phyloP scores from a whole-genome alignment of 2,797 vertebrate species.

The Kryptolebias ocellatus region DNA sequence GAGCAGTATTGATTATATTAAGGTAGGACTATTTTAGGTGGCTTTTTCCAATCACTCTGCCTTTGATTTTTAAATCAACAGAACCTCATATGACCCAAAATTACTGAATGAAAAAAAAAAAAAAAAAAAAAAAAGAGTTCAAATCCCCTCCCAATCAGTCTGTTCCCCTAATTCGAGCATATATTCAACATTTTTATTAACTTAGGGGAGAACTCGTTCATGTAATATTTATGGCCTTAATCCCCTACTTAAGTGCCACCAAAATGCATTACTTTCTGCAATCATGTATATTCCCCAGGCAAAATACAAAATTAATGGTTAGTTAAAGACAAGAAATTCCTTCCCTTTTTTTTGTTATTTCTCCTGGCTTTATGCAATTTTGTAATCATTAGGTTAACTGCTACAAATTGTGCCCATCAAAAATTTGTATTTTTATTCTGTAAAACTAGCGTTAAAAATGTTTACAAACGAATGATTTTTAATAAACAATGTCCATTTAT shows the following conservation, averaged over 20 bases:
- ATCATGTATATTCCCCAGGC: constrained; percentile 74
- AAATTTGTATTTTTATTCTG: no score
- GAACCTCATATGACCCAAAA: neutral
- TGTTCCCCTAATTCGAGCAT: constrained; percentile 57
- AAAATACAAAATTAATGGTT: constrained; percentile 75
- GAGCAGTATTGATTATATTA: constrained; percentile 7
- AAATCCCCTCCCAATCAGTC: constrained; percentile 47
- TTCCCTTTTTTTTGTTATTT: constrained; percentile 36
- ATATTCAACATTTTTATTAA: constrained; percentile 76
- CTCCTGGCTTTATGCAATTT: constrained; percentile 48
- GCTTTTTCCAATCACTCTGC: neutral
- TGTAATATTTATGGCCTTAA: constrained; percentile 83
- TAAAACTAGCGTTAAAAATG: no score
- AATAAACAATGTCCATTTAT: no score
- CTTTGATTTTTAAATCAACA: neutral
- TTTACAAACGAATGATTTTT: no score
- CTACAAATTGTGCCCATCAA: no score
- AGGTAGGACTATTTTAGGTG: neutral
- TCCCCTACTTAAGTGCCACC: constrained; percentile 79
- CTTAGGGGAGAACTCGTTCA: constrained; percentile 73
- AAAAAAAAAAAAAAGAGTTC: constrained; percentile 25
- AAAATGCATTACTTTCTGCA: constrained; percentile 78
- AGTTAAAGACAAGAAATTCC: constrained; percentile 33
- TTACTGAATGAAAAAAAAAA: constrained; percentile 4
- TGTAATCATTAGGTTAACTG: constrained; percentile 41